Evolutionary conservation across 2,113 vertebrate genomes (phyloP), one percentile per base, ranked within the genome.

Genomic region (Leptosomus discolor): DNA sequence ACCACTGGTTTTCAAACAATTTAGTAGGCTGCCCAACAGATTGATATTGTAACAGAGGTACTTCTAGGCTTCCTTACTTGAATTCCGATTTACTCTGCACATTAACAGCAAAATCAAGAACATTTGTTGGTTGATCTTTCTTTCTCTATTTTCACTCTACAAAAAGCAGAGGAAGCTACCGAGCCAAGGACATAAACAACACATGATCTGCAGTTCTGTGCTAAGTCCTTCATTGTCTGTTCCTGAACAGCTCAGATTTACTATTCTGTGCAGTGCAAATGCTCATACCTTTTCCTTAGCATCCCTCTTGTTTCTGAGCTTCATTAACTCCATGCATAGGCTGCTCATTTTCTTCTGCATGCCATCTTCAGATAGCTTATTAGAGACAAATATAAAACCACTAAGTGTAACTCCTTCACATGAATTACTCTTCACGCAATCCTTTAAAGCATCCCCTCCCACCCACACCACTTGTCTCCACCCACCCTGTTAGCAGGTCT

Each of bases 271-370:
- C 17, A 36, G 23, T 36, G 37, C 57, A 51, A 71, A 36, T 0
- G 5, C 10, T 34, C 91, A 50, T 63, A 98, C 99, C 98, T 98
- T 99, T 70, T 99, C 98, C 95, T 99, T 99, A 8, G 96, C 80
- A 97, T 99, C 99, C 83, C 99, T 97, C 94, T 98, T 98, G 91
- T 98, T 99, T 96, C 98, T 98, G 58, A 99, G 98, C 88, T 99
- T 99, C 98, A 99, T 99, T 85, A 99, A 65, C 48, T 99, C 99
- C 94, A 99, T 96, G 48, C 98, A 99, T 7, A 99, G 97, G 57
- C 98, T 97, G 96, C 98, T 98, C 70, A 99, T 98, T 98, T 97
- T 99, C 97, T 99, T 99, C 95, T 99, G 99, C 67, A 98, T 96
- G 5, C 97, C 95, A 96, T 99, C 99, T 94, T 99, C 99, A 96